Evolutionary conservation across 2,888 invertebrate genomes (phyloP), one percentile per base, ranked within the genome.

Genomic region (Odontocerum albicorne): DNA sequence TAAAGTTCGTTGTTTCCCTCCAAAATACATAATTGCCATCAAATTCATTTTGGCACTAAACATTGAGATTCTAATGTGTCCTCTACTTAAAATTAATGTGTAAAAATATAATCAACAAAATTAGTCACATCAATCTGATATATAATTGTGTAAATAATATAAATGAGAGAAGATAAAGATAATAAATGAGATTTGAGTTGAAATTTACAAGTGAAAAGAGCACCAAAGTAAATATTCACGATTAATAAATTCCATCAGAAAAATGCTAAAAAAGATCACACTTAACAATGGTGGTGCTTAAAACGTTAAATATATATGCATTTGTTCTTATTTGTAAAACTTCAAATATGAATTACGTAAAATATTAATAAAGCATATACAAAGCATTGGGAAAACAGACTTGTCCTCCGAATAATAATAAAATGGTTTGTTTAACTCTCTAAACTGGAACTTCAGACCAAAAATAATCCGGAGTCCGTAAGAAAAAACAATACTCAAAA

Each of bases 31-130:
- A n/a, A 15, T 33, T 38, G 51, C 51, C 51, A 38, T 36, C 15
- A 12, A 21, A 44, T 36, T 15, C 12, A 12, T 44, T 55, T 55
- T 49, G 55, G 49, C 49, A 49, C 49, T 40, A 38, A 38, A 42
- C 38, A 33, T 35, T 55, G 55, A 55, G 49, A 49, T 49, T 55
- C 55, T 55, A 45, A 45, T 22, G 38, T 45, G 52, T 43, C 32
- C 27, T 47, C 44, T 38, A 43, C 36, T 39, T 42, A 47, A 35
- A 53, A 21, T 46, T 46, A 44, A 39, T 40, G 13, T 43, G 33
- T 32, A 39, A 53, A 46, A 54, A 47, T 54, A 40, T 38, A 35
- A 50, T 33, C 43, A 51, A 44, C 38, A 51, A 51, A 44, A 38
- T 44, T 47, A 54, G 22, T 47, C 27, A 21, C 20, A 39, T 27